Evolutionary conservation across 1,140 invertebrate genomes (phyloP).

Genomic region (Papilio dardanus): DNA sequence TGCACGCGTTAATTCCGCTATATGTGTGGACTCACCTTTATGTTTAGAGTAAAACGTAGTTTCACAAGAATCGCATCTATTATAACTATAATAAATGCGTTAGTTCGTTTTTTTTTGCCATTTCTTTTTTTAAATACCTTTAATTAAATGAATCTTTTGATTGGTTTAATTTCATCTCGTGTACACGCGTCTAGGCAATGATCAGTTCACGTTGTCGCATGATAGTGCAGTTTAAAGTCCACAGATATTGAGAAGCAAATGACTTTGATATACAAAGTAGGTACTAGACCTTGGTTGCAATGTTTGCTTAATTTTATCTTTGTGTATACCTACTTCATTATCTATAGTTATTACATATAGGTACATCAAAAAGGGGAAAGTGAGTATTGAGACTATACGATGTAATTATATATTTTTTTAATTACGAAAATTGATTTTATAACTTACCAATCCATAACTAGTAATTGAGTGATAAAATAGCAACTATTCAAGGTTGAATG

Average conservation of each 20-base stretch:
- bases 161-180: neutral
- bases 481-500: no score
- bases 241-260: neutral
- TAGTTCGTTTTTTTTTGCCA: neutral
- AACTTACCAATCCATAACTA: no score
- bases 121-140: neutral
- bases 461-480: no score
- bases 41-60: no score
- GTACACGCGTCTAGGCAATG: neutral
- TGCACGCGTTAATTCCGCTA: no score
- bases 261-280: neutral
- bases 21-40: no score
- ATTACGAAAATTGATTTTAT: no score
- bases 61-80: no score
- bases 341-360: neutral
- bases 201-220: constrained; percentile 6
- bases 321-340: neutral
- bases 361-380: neutral
- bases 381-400: no score
- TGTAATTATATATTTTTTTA: no score
- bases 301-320: constrained; percentile 4
- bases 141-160: neutral
- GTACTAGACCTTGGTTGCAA: constrained; percentile 11
- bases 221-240: constrained; percentile 33
- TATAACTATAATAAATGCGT: no score